Conservation (phyloP, 2,113 vertebrate species). For the rat (Rattus norvegicus) region GRCr8 NC_086027.1:106035501-106036000, state of each 20-base stretch:
- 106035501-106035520: constrained; percentile 27
- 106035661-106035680: neutral
- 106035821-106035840: constrained; percentile 20
- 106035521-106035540: neutral
- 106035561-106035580: neutral
- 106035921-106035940: neutral
- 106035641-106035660: neutral
- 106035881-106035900: neutral
- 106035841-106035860: neutral
- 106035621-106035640: neutral
- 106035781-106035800: neutral
- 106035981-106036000: neutral
- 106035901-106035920: neutral
- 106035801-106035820: neutral
- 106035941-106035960: neutral
- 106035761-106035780: neutral
- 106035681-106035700: neutral
- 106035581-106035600: neutral
- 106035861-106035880: constrained; percentile 48
- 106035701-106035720: neutral
- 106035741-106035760: neutral
- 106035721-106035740: constrained; percentile 23
- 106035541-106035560: neutral
- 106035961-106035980: neutral
- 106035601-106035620: neutral